Conservation (phyloP, 2,797 vertebrate genomes). For the Trematomus bernacchii region DNA sequence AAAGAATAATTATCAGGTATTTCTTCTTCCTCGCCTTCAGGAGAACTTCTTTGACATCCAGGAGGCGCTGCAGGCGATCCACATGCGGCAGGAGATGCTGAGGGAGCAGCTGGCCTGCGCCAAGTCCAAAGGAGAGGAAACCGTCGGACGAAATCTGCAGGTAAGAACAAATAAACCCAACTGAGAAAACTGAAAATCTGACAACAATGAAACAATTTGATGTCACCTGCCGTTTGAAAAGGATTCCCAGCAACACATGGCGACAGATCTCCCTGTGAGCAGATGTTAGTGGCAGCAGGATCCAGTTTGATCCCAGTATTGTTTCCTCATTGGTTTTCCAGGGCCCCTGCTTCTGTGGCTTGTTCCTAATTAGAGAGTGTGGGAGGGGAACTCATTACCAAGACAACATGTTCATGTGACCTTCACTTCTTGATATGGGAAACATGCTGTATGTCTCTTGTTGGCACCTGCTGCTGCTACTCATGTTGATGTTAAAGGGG, state of each 20-base stretch:
- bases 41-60: conserved; percentile 97
- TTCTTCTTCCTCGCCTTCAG: conserved; percentile 68
- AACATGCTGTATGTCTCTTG: not conserved
- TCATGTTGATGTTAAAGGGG: conserved; percentile 43
- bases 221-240: not conserved
- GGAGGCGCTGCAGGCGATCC: conserved; percentile 93
- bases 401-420: conserved; percentile 29
- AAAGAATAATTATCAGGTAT: not conserved
- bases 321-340: conserved; percentile 47
- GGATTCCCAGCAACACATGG: not conserved
- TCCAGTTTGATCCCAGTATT: conserved; percentile 53
- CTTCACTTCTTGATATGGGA: not conserved
- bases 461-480: conserved; percentile 30
- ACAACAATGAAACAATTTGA: not conserved
- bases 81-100: conserved; percentile 92
- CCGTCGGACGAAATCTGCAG: conserved; percentile 90
- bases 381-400: conserved; percentile 65
- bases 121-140: conserved; percentile 94
- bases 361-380: conserved; percentile 69
- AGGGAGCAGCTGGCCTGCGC: conserved; percentile 91
- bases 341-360: conserved; percentile 23
- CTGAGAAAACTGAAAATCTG: not conserved
- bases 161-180: conserved; percentile 70
- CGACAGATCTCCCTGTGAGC: conserved; percentile 23
- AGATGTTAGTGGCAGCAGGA: conserved; percentile 41